phyloP scores from a whole-genome alignment of 2,113 vertebrate genomes.

The Anser brachyrhynchus region DNA sequence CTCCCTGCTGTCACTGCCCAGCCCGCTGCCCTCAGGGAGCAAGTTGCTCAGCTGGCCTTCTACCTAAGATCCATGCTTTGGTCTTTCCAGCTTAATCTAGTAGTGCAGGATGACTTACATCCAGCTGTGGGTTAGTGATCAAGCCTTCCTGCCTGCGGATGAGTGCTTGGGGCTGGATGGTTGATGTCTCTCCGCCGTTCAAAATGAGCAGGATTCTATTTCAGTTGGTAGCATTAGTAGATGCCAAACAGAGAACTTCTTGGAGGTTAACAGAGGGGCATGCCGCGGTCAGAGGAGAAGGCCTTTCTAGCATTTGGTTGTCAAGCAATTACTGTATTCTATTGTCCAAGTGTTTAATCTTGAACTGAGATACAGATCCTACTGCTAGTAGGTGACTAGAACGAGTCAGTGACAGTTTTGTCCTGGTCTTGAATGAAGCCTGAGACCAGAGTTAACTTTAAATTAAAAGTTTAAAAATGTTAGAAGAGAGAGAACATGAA shows the following conservation, averaged over 20 bases:
- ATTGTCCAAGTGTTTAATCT: not conserved
- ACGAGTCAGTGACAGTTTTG: not conserved
- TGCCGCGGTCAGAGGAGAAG: not conserved
- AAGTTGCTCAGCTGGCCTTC: not conserved
- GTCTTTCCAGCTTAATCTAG: not conserved
- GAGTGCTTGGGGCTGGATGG: not conserved
- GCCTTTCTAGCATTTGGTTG: not conserved
- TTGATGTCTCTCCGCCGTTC: not conserved
- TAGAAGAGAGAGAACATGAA: not conserved
- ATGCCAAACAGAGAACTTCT: not conserved
- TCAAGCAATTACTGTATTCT: not conserved
- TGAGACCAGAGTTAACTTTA: not conserved
- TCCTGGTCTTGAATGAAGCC: not conserved
- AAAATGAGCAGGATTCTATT: fast-evolving
- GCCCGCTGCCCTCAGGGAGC: not conserved
- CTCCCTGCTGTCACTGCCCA: not conserved
- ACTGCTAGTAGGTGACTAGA: not conserved
- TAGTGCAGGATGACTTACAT: not conserved
- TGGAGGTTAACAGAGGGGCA: not conserved
- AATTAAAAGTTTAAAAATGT: not conserved
- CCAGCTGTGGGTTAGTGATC: not conserved
- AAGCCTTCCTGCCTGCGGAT: not conserved
- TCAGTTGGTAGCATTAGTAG: not conserved
- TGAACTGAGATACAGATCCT: not conserved
- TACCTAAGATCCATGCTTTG: not conserved